Percentiles rank a stretch among this genome's conserved stretches.
phyloP scores from a whole-genome alignment of 2,797 vertebrate species.

The Clangula hyemalis region DNA sequence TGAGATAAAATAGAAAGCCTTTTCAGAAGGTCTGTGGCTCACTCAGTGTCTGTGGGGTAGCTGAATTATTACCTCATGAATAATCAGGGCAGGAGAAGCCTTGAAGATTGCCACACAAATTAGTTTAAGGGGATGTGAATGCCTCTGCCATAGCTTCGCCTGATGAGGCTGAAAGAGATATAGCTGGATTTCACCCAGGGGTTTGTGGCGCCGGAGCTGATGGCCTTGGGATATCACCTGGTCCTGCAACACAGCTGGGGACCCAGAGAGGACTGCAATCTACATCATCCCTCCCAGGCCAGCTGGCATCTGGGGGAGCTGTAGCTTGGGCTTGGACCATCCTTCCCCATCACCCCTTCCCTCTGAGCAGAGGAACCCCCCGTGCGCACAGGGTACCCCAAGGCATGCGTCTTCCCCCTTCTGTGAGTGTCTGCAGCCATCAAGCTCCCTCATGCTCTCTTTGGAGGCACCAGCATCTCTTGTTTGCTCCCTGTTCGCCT shows the following conservation, averaged over 20 bases:
- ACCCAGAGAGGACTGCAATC: too few relatives aligned
- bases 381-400: fast-evolving
- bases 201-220: fast-evolving
- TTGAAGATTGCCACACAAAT: background rate
- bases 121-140: background rate
- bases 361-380: background rate
- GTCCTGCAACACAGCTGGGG: background rate
- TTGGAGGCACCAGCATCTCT: background rate
- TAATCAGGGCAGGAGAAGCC: constrained; percentile 21
- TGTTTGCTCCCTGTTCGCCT: background rate
- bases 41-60: background rate
- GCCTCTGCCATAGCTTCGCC: background rate
- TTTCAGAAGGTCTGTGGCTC: background rate
- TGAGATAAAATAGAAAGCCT: background rate
- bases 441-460: background rate
- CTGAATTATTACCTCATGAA: constrained; percentile 10
- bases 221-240: fast-evolving
- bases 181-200: background rate
- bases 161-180: background rate
- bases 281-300: too few relatives aligned
- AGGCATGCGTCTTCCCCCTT: background rate
- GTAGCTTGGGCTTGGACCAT: background rate
- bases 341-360: background rate
- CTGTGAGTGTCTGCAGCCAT: background rate
- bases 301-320: too few relatives aligned